phyloP scores from a whole-genome alignment of 2,888 invertebrate species.

The Leptothorax acervorum region DNA sequence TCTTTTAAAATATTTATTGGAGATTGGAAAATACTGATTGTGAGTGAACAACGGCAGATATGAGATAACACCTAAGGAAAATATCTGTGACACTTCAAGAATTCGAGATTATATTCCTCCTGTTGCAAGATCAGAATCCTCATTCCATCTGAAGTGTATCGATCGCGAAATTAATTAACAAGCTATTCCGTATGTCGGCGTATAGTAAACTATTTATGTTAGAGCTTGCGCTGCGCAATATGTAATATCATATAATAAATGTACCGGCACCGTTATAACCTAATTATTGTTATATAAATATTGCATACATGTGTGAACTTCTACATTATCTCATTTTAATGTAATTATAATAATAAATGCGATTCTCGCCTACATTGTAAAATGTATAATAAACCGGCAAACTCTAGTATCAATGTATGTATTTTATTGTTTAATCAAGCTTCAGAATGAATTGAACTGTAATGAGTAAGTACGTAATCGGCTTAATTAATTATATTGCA shows the following conservation, averaged over 20 bases:
- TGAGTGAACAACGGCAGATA: neutral
- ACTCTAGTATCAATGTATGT: slow-evolving; percentile 10
- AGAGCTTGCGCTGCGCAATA: neutral
- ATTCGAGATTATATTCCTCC: neutral
- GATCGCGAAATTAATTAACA: slow-evolving; percentile 44
- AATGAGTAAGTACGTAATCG: slow-evolving; percentile 7
- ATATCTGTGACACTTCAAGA: neutral
- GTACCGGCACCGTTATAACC: neutral
- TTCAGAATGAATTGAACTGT: slow-evolving; percentile 9
- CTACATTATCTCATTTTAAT: slow-evolving; percentile 17
- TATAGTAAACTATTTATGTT: slow-evolving; percentile 25
- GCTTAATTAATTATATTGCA: neutral
- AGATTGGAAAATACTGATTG: neutral
- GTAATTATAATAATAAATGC: slow-evolving; percentile 21
- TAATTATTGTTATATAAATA: slow-evolving; percentile 29
- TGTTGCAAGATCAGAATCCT: neutral
- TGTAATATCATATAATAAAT: slow-evolving; percentile 2
- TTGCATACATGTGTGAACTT: neutral
- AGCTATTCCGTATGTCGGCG: neutral
- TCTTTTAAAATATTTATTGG: neutral
- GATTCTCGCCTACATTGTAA: neutral
- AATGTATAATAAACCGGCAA: neutral
- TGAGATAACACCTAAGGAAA: neutral
- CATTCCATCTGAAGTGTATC: neutral
- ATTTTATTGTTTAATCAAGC: slow-evolving; percentile 33